Percentiles rank a stretch among this genome's conserved stretches.
Conservation (phyloP, 2,888 invertebrate species). For the Mechanitis mazaeus region DNA sequence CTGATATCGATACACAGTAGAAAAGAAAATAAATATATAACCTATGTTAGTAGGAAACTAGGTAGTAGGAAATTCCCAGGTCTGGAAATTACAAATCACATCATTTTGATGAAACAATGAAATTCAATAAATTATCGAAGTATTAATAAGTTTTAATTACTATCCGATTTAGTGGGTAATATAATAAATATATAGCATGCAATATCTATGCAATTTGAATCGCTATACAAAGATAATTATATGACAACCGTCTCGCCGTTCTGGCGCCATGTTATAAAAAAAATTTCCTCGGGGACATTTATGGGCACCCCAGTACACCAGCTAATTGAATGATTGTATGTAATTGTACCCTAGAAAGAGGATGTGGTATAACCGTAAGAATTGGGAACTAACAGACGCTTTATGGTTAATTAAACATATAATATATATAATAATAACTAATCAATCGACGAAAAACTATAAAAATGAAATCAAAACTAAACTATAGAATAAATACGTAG, state of each 20-base stretch:
- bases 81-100: no score
- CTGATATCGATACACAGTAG: no score
- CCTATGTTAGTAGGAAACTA: no score
- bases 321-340: constrained; percentile 61
- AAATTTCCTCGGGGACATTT: constrained; percentile 1
- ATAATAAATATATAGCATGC: background rate
- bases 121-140: no score
- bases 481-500: no score
- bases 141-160: no score
- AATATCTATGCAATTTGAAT: background rate
- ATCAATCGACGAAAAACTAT: no score
- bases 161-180: no score
- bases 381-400: constrained; percentile 8
- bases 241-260: background rate
- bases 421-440: background rate
- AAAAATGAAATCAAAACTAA: no score
- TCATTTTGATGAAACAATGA: no score
- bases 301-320: constrained; percentile 34
- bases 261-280: background rate
- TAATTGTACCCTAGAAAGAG: constrained; percentile 49
- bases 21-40: no score
- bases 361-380: constrained; percentile 52
- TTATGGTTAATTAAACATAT: background rate
- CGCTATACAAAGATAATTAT: background rate
- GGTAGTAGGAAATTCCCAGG: no score